Conservation (phyloP, 1,140 invertebrate species). For the Diprion similis region DNA sequence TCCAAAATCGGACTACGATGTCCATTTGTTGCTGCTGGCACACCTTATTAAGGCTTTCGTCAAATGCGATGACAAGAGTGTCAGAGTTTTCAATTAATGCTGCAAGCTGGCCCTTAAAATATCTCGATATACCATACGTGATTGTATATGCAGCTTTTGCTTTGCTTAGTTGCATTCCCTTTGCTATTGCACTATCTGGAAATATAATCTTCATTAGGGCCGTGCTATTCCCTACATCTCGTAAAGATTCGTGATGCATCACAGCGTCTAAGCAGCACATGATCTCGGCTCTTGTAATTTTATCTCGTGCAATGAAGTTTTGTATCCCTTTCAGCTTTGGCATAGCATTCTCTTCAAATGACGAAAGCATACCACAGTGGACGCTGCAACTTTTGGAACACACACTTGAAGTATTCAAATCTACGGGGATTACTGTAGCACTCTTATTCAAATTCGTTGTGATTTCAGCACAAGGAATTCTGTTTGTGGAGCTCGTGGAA, state of each 20-base stretch:
- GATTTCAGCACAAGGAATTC: conserved; percentile 1
- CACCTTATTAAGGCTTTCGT: conserved; percentile 24
- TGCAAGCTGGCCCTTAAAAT: too few relatives aligned
- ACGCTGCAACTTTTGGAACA: not conserved
- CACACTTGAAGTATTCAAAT: not conserved
- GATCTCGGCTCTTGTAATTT: conserved; percentile 25
- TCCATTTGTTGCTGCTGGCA: conserved; percentile 27
- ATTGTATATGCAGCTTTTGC: not conserved
- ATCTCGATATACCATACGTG: too few relatives aligned
- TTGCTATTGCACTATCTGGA: conserved; percentile 18
- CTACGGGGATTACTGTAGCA: not conserved
- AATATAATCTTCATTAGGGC: conserved; percentile 21
- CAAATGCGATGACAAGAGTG: conserved; percentile 25
- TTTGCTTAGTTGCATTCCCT: conserved; percentile 9
- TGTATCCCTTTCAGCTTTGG: not conserved
- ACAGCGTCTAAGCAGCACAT: conserved; percentile 21
- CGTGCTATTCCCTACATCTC: conserved; percentile 19
- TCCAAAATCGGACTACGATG: conserved; percentile 23
- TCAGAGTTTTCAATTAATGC: too few relatives aligned
- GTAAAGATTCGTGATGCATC: conserved; percentile 19
- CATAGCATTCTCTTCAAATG: conserved; percentile 1
- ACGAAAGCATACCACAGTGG: not conserved
- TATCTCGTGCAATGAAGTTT: conserved; percentile 11
- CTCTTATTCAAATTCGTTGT: not conserved
- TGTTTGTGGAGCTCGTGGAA: not conserved